These are phyloP conservation scores for Aphodius granarius DNA, from an alignment of 2,888 invertebrate species.

Conservation along the genomic window DNA sequence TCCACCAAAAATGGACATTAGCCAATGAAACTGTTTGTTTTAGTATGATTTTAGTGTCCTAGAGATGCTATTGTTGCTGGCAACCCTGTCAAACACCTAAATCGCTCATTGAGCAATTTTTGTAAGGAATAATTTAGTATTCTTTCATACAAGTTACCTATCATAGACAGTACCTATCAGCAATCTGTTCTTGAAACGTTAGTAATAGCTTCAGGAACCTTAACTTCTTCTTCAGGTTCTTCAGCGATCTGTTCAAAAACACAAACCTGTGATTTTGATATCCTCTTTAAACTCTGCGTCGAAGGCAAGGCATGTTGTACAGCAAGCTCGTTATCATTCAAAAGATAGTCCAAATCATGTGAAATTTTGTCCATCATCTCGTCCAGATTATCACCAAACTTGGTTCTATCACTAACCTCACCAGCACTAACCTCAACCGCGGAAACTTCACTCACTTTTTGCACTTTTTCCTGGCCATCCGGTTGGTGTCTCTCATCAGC, in stretches of 20 bases:
- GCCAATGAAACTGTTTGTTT: too few species aligned
- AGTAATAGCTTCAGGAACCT: slow-evolving; percentile 36
- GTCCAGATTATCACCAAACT: slow-evolving; percentile 53
- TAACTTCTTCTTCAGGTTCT: slow-evolving; percentile 39
- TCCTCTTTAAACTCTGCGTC: slow-evolving; percentile 36
- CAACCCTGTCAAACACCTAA: too few species aligned
- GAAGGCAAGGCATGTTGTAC: slow-evolving; percentile 21
- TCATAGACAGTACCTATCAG: slow-evolving; percentile 23
- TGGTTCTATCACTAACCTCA: slow-evolving; percentile 35
- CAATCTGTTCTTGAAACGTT: slow-evolving; percentile 35
- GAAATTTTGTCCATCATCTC: slow-evolving; percentile 80
- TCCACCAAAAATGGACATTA: too few species aligned
- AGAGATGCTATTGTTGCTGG: too few species aligned
- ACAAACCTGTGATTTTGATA: slow-evolving; percentile 42
- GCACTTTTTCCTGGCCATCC: slow-evolving; percentile 42
- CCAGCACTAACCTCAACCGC: neutral
- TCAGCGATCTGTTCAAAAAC: slow-evolving; percentile 46
- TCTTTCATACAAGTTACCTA: too few species aligned
- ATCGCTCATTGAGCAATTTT: too few species aligned
- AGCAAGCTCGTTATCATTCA: slow-evolving; percentile 57
- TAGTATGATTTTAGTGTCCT: too few species aligned
- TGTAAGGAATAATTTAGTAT: too few species aligned
- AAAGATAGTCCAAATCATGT: slow-evolving; percentile 78
- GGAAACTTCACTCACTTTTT: slow-evolving; percentile 17
- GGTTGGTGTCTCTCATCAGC: slow-evolving; percentile 42